A percentile compares a stretch with the other conserved stretches of the same genome.
These are phyloP conservation scores for Desoria tigrina DNA, from an alignment of 2,888 invertebrate genomes.

Conservation along the genomic window DNA sequence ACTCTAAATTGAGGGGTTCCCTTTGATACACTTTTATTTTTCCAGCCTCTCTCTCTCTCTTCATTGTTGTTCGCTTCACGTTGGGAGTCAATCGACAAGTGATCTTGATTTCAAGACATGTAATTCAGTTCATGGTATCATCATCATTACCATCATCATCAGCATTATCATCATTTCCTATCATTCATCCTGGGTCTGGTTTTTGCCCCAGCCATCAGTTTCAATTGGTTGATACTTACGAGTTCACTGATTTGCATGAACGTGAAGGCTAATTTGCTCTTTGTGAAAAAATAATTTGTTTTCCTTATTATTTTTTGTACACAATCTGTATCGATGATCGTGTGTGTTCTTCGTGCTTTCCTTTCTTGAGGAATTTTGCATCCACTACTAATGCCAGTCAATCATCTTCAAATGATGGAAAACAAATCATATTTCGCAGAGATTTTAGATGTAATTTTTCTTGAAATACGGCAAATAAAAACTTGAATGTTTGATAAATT, in stretches of 20 bases:
- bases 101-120: constrained; percentile 19
- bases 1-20: constrained; percentile 16
- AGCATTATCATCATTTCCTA: constrained; percentile 2
- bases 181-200: neutral
- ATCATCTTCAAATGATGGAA: neutral
- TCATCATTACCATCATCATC: constrained; percentile 17
- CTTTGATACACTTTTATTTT: constrained; percentile 20
- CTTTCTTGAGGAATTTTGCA: neutral
- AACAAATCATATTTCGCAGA: too few relatives aligned
- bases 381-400: neutral
- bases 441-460: too few relatives aligned
- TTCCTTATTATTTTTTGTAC: constrained; percentile 10
- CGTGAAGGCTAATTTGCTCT: constrained; percentile 17
- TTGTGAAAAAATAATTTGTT: constrained; percentile 22
- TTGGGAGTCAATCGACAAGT: constrained; percentile 22
- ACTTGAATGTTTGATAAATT: too few relatives aligned
- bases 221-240: constrained; percentile 9
- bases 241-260: constrained; percentile 22
- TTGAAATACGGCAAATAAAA: too few relatives aligned
- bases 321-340: neutral
- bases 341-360: constrained; percentile 18
- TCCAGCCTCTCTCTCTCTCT: constrained; percentile 5
- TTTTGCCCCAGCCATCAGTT: neutral
- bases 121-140: constrained; percentile 21
- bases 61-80: constrained; percentile 17